Conservation (phyloP, 2,888 invertebrate genomes). For the Tinea pellionella region DNA sequence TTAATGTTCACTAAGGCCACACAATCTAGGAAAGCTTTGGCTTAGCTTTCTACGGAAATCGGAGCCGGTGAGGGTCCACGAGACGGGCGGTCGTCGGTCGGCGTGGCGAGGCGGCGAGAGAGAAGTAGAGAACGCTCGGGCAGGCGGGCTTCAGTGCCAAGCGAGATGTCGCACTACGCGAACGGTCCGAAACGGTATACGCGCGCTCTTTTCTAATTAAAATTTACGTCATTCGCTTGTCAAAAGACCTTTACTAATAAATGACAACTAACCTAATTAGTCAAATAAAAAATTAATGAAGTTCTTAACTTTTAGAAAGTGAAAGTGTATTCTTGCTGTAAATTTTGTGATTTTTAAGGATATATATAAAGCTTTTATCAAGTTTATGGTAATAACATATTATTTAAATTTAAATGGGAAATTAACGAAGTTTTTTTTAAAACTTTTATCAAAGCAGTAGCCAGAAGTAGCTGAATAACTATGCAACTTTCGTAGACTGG, state of each 20-base stretch:
- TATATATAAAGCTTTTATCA: neutral
- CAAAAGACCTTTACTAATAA: conserved; percentile 28
- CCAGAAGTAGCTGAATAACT: too few relatives aligned
- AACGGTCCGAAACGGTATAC: conserved; percentile 33
- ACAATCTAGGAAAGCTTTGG: conserved; percentile 64
- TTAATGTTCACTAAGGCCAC: conserved; percentile 68
- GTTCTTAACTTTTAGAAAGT: neutral
- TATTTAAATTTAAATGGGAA: neutral
- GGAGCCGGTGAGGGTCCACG: conserved; percentile 15
- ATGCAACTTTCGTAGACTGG: too few relatives aligned
- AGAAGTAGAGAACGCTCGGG: conserved; percentile 17
- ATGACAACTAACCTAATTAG: neutral
- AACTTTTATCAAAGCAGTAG: neutral
- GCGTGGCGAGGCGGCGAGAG: conserved; percentile 14
- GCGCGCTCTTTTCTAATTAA: conserved; percentile 31
- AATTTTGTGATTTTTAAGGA: conserved; percentile 2
- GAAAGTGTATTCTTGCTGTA: neutral
- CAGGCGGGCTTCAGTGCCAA: conserved; percentile 35
- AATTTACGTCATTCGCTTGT: conserved; percentile 46
- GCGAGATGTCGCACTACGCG: conserved; percentile 40
- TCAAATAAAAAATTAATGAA: conserved; percentile 15
- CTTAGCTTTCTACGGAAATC: conserved; percentile 44
- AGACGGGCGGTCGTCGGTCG: conserved; percentile 15
- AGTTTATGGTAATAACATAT: neutral
- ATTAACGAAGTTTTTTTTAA: neutral